Evolutionary conservation across 2,888 invertebrate genomes (phyloP).

Genomic region (Plutella xylostella): DNA sequence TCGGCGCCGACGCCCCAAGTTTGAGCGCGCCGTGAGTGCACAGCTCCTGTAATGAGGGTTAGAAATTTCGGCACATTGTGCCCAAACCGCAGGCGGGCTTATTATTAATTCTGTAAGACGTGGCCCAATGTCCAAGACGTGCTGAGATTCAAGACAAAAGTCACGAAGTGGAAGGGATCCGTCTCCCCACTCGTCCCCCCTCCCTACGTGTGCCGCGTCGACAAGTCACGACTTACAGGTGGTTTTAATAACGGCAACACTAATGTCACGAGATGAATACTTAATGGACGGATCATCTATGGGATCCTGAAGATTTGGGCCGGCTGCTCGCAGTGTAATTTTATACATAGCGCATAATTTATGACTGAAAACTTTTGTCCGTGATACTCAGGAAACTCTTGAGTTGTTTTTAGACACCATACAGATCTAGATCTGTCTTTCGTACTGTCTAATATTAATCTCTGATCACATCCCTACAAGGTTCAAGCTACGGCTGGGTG

Average conservation of each 20-base stretch:
- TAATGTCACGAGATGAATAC: conserved; percentile 69
- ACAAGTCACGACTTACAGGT: conserved; percentile 63
- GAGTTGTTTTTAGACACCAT: too few relatives aligned
- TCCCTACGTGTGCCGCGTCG: conserved; percentile 52
- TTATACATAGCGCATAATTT: too few relatives aligned
- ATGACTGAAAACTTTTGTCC: too few relatives aligned
- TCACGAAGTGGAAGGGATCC: conserved; percentile 61
- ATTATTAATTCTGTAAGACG: conserved; percentile 72
- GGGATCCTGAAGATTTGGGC: conserved; percentile 16
- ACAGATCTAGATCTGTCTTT: too few relatives aligned
- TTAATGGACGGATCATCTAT: conserved; percentile 59
- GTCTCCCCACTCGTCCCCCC: conserved; percentile 18
- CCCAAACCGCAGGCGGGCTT: conserved; percentile 67
- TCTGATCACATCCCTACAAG: too few relatives aligned
- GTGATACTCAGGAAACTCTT: too few relatives aligned
- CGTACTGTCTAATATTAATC: too few relatives aligned
- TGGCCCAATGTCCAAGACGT: conserved; percentile 72
- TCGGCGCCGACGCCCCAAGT: too few relatives aligned
- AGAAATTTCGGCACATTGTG: conserved; percentile 67
- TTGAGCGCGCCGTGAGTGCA: conserved; percentile 61
- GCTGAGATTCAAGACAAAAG: conserved; percentile 70
- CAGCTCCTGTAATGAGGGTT: conserved; percentile 66
- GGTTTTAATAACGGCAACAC: conserved; percentile 66
- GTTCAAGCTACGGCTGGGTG: neutral
- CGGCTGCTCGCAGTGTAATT: too few relatives aligned